Evolutionary conservation across 2,888 invertebrate genomes (phyloP), one percentile per base, ranked within the genome.

Genomic region (Mystacides longicornis): DNA sequence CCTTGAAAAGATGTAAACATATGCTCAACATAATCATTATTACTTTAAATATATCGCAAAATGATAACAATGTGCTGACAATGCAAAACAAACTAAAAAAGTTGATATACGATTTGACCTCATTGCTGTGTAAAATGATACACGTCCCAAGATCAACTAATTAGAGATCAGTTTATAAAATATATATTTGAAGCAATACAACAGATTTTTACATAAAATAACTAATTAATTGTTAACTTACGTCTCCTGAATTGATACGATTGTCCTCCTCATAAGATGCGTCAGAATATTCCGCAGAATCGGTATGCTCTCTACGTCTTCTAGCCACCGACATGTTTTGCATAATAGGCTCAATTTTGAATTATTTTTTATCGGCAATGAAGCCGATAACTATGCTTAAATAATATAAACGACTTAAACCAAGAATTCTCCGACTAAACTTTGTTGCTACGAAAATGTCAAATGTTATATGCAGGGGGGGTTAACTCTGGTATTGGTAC

Each of bases 271-370:
- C 58, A 49, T 55, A 58, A 23, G 77, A 77, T 65, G 72, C 72
- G 58, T 77, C 77, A 49, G 77, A 77, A 66, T 71, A 76, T 65
- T 77, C 77, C 57, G 73, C 74, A 56, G 77, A 74, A 65, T 76
- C 76, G 61, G 73, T 72, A 52, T 70, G 73, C 50, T 71, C 72
- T 64, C 67, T 66, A 67, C 72, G 60, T 22, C 60, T 55, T 20
- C 61, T 69, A 42, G 54, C 59, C 60, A 75, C 69, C 68, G 77
- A 72, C 73, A 77, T 76, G 75, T 54, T 57, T 33, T 56, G 56
- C 16, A 46, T 23, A 52, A 51, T 43, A 22, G 52, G 49, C 22
- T 51, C 49, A 47, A 56, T 54, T 5, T 52, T 46, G 49, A 33
- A 49, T 37, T 49, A 46, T 49, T 46, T 33, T 3, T 45, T 45